Conservation (phyloP, 2,797 vertebrate genomes). For the Tauraco hartlaubi region DNA sequence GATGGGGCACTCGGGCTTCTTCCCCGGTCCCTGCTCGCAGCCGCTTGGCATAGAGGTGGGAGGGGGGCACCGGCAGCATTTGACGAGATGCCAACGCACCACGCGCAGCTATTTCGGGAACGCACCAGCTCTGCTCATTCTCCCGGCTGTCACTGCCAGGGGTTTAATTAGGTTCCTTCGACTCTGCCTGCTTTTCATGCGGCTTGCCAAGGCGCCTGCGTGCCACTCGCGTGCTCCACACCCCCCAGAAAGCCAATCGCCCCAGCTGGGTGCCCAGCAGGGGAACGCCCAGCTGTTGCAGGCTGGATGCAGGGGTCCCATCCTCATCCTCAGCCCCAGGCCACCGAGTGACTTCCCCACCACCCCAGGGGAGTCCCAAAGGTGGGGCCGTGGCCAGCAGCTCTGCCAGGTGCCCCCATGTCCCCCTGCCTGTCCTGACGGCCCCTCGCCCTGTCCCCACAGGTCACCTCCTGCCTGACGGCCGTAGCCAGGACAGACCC, state of each 20-base stretch:
- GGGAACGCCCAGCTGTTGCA: rapidly evolving
- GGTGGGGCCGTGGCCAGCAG: not conserved
- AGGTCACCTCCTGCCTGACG: slow-evolving; percentile 90
- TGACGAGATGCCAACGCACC: slow-evolving; percentile 57
- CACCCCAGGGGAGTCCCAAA: not conserved
- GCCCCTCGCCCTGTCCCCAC: not conserved
- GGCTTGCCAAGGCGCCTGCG: not conserved
- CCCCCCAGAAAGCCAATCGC: rapidly evolving
- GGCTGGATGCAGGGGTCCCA: not conserved
- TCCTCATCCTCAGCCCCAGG: not conserved
- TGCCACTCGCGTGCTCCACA: rapidly evolving
- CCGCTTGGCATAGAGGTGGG: not conserved
- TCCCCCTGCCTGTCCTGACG: not conserved
- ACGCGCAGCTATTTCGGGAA: slow-evolving; percentile 73
- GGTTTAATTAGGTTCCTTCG: slow-evolving; percentile 68
- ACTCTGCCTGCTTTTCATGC: slow-evolving; percentile 47
- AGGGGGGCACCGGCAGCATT: not conserved
- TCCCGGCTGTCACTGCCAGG: slow-evolving; percentile 65
- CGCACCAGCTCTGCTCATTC: slow-evolving; percentile 56
- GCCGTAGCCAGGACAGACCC: slow-evolving; percentile 88
- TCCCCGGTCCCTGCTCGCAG: not conserved
- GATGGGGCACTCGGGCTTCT: not conserved
- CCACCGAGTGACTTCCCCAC: not conserved
- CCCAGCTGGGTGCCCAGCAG: rapidly evolving
- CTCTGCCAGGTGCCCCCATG: rapidly evolving